Evolutionary conservation across 2,888 invertebrate genomes (phyloP), one percentile per base, ranked within the genome.

Genomic region (Cheilosia soror): DNA sequence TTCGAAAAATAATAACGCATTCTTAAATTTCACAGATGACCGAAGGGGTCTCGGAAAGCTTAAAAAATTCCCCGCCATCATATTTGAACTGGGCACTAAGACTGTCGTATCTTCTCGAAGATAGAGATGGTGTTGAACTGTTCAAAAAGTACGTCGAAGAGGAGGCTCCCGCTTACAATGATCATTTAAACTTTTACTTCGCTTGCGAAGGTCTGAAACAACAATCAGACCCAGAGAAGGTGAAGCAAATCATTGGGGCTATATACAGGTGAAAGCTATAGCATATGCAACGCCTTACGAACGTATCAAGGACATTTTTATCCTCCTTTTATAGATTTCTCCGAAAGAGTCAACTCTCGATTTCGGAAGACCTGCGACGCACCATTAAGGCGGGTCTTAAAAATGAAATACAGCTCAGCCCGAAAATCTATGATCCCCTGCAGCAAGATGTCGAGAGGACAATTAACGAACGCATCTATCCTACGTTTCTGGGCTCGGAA

Each of bases 131-230:
- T 83, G 96, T 97, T 88, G 95, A 96, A 84, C 93, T 98, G 90
- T 98, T 98, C 93, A 95, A 96, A 92, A 94, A 94, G 92, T 97
- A 96, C 93, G 95, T 97, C 90, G 94, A 95, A 91, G 95, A 95
- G 89, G 97, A 97, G 92, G 96, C 96, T 89, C 95, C 94, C 87
- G 94, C 95, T 90, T 95, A 96, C 93, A 95, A 96, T 88, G 96
- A 96, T 93, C 95, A 96, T 71, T 94, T 97, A 90, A 95, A 96
- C 93, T 98, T 98, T 93, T 98, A 97, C 95, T 98, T 98, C 93
- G 98, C 98, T 66, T 97, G 97, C 93, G 96, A 97, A 91, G 96
- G 97, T 71, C 94, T 97, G 89, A 96, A 96, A 89, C 96, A 96
- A 92, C 96, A 96, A 92, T 92, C 93, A 88, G 95, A 96, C 92